Evolutionary conservation across 2,888 invertebrate species (phyloP), one percentile per base, ranked within the genome.

Genomic region (Lysandra bellargus): DNA sequence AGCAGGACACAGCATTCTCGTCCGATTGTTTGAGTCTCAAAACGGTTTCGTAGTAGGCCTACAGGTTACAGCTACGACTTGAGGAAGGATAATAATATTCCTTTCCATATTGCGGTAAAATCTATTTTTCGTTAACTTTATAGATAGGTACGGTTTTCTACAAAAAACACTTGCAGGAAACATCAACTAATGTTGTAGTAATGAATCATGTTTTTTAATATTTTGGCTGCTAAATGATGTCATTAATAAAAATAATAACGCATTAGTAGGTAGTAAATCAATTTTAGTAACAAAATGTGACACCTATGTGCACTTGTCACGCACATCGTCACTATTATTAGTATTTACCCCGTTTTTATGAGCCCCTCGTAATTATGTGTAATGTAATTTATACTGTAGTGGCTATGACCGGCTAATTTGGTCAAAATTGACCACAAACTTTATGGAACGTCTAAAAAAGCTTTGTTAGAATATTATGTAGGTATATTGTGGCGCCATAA

Each of bases 281-380:
- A 23, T 61, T 61, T 64, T 64, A 12, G 9, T 37, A 37, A 69
- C 30, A 33, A 69, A 69, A 33, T 14, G 30, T 30, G 14, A 69
- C 69, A 69, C 33, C 33, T 69, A 69, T 69, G 69, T 17, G 37
- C 33, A 69, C 30, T 37, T 37, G 69, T 69, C 69, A 69, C 69
- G 69, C 69, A 14, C 17, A 69, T 69, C 69, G 69, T 69, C 33
- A 37, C 69, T 40, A 40, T 40, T 23, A 23, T 40, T 40, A 40
- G 40, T 14, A 33, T 69, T 57, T 33, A 69, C 69, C 30, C 1
- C 30, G 64, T 69, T 69, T 30, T 69, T 69, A 37, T 69, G 69
- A 37, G 69, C 9, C 14, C 33, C 33, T 12, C 12, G 30, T 69
- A 12, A 64, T 64, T 64, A 64, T 12, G 23, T 30, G 64, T 69